Base-by-base conservation (phyloP, 2,888 invertebrate genomes). In the Cybosia mesomella region DNA sequence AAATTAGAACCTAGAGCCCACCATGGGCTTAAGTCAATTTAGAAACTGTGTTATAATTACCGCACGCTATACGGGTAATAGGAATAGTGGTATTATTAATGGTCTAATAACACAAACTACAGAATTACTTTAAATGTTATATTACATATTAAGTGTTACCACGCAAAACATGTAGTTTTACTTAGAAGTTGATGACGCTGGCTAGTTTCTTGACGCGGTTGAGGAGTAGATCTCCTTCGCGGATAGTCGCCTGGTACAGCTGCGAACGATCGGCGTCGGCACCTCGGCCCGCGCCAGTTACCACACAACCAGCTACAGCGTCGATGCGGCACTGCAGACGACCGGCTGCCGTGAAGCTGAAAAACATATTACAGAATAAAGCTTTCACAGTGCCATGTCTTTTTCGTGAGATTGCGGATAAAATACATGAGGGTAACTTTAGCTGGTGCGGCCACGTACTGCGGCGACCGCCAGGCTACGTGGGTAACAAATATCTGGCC, bases 141-240 rank as follows among this genome's bases (percentile, higher is more conserved):
- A 82, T 75, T 71, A 70, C 71, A 22, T 22, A 28, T 32, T 76
- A 76, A 74, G 74, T 67, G 66, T 75, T 82, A 80, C 71, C 73
- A 79, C 71, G 67, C 64, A 67, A 61, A 62, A 71, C 65, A 72
- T 59, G 39, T 57, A 55, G 53, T n/a, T 49, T 49, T n/a, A 64
- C 64, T 96, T 97, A 98, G 95, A 99, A 99, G 95, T 99, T 99
- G 91, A 99, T 99, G 82, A 99, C 99, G 89, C 99, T 97, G 82
- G 99, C 99, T 70, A 99, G 96, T 93, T 99, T 99, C 95, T 99
- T 99, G 83, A 99, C 98, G 86, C 99, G 97, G 92, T 99, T 99
- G 73, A 99, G 96, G 13, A 99, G 96, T 72, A 99, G 96, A 93
- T 99, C 99, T 10, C 99, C 99, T 91, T 99, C 99, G 87, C 99